Evolutionary conservation across 2,888 invertebrate genomes (phyloP).

Genomic region (Sinelater perroti): DNA sequence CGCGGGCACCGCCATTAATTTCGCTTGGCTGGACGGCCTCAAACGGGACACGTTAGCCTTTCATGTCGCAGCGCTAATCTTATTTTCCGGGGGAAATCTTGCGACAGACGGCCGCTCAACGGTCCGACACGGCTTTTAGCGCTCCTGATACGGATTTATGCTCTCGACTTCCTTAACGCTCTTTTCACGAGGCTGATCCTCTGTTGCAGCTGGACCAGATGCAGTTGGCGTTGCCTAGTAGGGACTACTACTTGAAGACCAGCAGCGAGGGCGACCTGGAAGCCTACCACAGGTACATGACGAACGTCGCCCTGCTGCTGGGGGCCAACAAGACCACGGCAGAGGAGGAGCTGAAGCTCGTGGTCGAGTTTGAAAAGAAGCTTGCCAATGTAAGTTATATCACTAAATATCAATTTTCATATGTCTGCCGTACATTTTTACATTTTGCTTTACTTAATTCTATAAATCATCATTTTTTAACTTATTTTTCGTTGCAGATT

Average conservation of each 20-base stretch:
- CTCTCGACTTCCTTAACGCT: neutral
- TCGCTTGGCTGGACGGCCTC: too few species aligned
- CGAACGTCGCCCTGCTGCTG: constrained; percentile 77
- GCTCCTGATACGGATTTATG: too few species aligned
- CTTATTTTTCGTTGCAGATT: too few species aligned
- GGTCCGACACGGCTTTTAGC: constrained; percentile 4
- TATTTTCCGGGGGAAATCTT: constrained; percentile 19
- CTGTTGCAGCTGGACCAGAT: constrained; percentile 75
- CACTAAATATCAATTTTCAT: too few species aligned
- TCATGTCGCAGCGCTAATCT: constrained; percentile 13
- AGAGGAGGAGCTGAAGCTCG: constrained; percentile 72
- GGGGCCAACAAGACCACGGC: constrained; percentile 77
- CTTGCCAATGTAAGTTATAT: constrained; percentile 83
- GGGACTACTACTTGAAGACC: constrained; percentile 84
- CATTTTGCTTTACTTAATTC: neutral
- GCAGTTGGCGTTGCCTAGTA: constrained; percentile 79
- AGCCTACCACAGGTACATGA: constrained; percentile 86
- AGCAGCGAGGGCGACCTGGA: constrained; percentile 76
- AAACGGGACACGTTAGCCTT: too few species aligned
- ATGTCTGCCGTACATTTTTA: neutral
- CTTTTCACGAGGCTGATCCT: constrained; percentile 1
- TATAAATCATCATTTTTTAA: too few species aligned
- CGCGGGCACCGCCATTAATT: too few species aligned
- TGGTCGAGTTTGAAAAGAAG: constrained; percentile 79
- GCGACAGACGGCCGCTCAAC: constrained; percentile 3